Percentiles rank a stretch among this genome's conserved stretches.
Evolutionary conservation across 1,140 invertebrate species (phyloP).

Genomic region (Oppia nitens): DNA sequence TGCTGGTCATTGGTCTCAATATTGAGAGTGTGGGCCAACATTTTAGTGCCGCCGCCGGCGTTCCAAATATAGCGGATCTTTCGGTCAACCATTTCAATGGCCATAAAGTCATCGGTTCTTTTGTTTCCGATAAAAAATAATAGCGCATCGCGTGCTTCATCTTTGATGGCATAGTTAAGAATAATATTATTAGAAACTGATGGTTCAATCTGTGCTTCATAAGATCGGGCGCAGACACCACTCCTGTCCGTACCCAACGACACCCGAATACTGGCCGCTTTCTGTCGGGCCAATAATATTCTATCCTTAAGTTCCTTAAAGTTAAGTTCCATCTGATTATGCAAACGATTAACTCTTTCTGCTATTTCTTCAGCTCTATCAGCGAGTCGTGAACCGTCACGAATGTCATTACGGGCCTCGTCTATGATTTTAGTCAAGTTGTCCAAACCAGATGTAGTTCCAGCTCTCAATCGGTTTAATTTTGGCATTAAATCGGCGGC

Average conservation of each 20-base stretch:
- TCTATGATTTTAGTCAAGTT: slow-evolving; percentile 32
- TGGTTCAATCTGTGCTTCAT: slow-evolving; percentile 42
- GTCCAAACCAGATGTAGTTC: slow-evolving; percentile 21
- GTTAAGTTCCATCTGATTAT: slow-evolving; percentile 35
- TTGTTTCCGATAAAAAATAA: slow-evolving; percentile 45
- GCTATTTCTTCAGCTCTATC: slow-evolving; percentile 19
- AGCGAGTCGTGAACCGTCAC: slow-evolving; percentile 18
- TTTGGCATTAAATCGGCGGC: slow-evolving; percentile 20
- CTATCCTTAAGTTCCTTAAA: slow-evolving; percentile 48
- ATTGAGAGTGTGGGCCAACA: slow-evolving; percentile 36
- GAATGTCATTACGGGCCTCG: slow-evolving; percentile 21
- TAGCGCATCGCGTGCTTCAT: slow-evolving; percentile 39
- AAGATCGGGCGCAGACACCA: slow-evolving; percentile 52
- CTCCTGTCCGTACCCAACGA: slow-evolving; percentile 39
- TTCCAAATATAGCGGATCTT: slow-evolving; percentile 58
- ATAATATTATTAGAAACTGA: slow-evolving; percentile 49
- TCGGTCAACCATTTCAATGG: slow-evolving; percentile 56
- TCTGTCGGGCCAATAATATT: slow-evolving; percentile 56
- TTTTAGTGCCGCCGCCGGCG: slow-evolving; percentile 45
- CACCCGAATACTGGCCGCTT: slow-evolving; percentile 59
- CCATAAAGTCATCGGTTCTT: slow-evolving; percentile 47
- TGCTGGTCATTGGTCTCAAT: slow-evolving; percentile 38
- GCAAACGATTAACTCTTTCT: slow-evolving; percentile 19
- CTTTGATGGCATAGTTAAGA: slow-evolving; percentile 44
- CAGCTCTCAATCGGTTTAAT: slow-evolving; percentile 24